A percentile compares a stretch with the other conserved stretches of the same genome.
These are phyloP conservation scores for Sebastes baramenuke DNA, from an alignment of 2,797 vertebrate genomes.

Conservation along the genomic window DNA sequence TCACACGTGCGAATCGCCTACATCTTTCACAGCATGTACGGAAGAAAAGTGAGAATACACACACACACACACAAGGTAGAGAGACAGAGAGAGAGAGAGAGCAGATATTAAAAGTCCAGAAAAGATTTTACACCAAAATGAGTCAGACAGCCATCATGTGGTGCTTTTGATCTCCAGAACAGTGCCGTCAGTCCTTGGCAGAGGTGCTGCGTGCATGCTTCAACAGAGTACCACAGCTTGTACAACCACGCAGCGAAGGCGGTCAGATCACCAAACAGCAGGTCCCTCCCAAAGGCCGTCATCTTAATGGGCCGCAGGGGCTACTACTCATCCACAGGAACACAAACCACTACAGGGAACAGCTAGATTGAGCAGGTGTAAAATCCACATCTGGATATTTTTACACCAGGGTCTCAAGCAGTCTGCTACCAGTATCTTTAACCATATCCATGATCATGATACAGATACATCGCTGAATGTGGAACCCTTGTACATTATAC, in stretches of 20 bases:
- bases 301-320: neutral
- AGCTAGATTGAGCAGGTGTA: constrained; percentile 9
- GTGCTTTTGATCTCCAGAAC: constrained; percentile 60
- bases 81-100: neutral
- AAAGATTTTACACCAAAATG: constrained; percentile 41
- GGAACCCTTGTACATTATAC: constrained; percentile 20
- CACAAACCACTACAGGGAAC: constrained; percentile 17
- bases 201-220: constrained; percentile 37
- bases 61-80: neutral
- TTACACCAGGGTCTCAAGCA: constrained; percentile 5
- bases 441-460: constrained; percentile 15
- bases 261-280: constrained; percentile 43
- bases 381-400: constrained; percentile 40
- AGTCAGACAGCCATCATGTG: constrained; percentile 50
- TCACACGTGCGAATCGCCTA: neutral
- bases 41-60: neutral
- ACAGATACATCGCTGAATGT: constrained; percentile 19
- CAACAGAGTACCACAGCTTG: constrained; percentile 23
- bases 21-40: neutral
- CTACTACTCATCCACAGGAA: neutral
- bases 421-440: constrained; percentile 12
- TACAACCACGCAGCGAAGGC: constrained; percentile 17
- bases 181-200: constrained; percentile 25
- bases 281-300: constrained; percentile 7
- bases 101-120: constrained; percentile 25